Percentiles rank a stretch among this genome's conserved stretches.
Evolutionary conservation across 2,888 invertebrate genomes (phyloP).

Genomic region (Habrosyne pyritoides): DNA sequence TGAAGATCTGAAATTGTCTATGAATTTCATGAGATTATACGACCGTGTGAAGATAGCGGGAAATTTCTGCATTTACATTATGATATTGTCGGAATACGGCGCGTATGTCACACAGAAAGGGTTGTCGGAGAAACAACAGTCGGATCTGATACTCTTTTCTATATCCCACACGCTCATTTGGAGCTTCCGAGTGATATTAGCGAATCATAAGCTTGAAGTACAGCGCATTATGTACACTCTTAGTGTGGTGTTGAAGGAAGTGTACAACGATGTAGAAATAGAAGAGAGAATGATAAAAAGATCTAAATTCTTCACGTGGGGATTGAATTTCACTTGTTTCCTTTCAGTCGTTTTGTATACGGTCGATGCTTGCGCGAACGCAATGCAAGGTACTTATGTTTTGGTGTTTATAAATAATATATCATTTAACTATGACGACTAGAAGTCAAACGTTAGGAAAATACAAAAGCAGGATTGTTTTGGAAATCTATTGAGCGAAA

Average conservation of each 20-base stretch:
- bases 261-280: background rate
- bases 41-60: background rate
- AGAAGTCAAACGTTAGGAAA: too few species aligned
- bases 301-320: constrained; percentile 5
- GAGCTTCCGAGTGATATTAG: background rate
- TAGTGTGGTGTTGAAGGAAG: background rate
- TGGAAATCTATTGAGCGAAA: too few species aligned
- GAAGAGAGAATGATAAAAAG: constrained; percentile 5
- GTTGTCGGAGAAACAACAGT: constrained; percentile 21
- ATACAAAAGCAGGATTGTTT: too few species aligned
- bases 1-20: background rate
- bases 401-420: too few species aligned
- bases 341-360: background rate
- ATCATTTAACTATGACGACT: too few species aligned
- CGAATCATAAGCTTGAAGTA: background rate
- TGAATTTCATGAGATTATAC: background rate
- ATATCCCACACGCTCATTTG: constrained; percentile 1
- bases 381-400: background rate
- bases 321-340: constrained; percentile 1
- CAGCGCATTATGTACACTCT: background rate
- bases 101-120: constrained; percentile 15
- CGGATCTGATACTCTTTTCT: constrained; percentile 1
- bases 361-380: background rate
- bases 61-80: background rate
- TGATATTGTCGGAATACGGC: background rate